Percentiles rank a stretch among this genome's conserved stretches.
Evolutionary conservation across 2,113 vertebrate species (phyloP).

Genomic region (Tupaia tana): DNA sequence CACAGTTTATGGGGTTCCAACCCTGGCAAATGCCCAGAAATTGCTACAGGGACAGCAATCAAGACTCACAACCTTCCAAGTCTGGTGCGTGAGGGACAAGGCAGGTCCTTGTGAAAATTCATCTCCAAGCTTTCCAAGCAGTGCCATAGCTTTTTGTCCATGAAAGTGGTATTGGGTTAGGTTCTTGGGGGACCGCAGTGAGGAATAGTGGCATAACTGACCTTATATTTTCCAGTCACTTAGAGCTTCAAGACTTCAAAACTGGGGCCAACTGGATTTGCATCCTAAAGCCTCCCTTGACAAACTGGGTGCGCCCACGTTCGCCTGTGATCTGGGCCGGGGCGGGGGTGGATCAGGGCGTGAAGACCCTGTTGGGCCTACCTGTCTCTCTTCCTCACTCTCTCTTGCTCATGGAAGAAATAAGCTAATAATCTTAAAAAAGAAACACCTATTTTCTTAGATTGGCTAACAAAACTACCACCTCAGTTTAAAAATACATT

Average conservation of each 20-base stretch:
- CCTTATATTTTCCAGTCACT: background rate
- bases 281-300: no score
- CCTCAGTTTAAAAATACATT: background rate
- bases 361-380: no score
- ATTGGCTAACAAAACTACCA: background rate
- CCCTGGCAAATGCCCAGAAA: background rate
- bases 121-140: background rate
- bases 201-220: background rate
- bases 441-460: background rate
- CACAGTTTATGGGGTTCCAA: background rate
- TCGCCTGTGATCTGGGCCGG: no score
- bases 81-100: background rate
- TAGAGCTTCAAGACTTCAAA: background rate
- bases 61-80: background rate
- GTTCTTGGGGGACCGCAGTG: background rate
- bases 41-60: background rate
- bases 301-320: no score
- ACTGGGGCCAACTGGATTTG: background rate
- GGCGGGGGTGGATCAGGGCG: no score
- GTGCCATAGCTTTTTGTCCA: background rate
- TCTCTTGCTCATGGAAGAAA: no score
- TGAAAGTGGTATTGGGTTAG: background rate
- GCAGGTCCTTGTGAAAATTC: background rate
- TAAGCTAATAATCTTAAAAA: no score
- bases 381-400: no score